Base-by-base conservation (phyloP, 2,113 vertebrate genomes). In the Cyrtonyx montezumae region DNA sequence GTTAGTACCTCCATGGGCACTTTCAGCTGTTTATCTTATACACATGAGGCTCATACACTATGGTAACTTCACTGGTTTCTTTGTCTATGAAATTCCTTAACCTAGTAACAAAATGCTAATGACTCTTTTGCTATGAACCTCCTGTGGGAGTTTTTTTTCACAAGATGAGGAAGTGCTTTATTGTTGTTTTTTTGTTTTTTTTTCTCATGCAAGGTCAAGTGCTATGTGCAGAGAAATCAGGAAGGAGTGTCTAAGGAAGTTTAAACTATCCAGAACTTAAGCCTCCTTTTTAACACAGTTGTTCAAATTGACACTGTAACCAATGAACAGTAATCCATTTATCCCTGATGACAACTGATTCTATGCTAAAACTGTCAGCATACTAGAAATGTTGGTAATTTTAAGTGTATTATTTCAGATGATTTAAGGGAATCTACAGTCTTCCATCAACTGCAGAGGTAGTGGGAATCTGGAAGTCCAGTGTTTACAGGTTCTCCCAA, bases 21-120 rank as follows among this genome's bases (percentile, higher is more conserved):
- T 80, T 66, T 80, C 20, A 80, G 75, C 62, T 85, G 90, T 90
- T 94, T 90, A 78, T 88, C 46, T 91, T 77, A 46, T 76, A 53
- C 0, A 3, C 6, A 13, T 78, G 28, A 90, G 90, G 80, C 46
- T 95, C 90, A 90, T 13, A 12, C 28, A 26, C 43, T 83, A 25
- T 40, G 40, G 49, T 56, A 83, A 45, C 87, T 87, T 79, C 59
- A 71, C 19, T 32, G 59, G n/a, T 83, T 67, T 78, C 25, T 55
- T 83, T 88, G 42, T 20, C 51, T 68, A 75, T 67, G 76, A 90
- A 91, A 90, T 88, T 77, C 30, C 23, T 53, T 88, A 61, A 36
- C 2, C 61, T 61, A 87, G 45, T 45, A 83, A 62, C 13, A 87
- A 89, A 94, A 91, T 73, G 23, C 53, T 34, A 68, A 15, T 76